These are phyloP conservation scores for Mohoua ochrocephala DNA, from an alignment of 2,113 vertebrate species.

Conservation along the genomic window DNA sequence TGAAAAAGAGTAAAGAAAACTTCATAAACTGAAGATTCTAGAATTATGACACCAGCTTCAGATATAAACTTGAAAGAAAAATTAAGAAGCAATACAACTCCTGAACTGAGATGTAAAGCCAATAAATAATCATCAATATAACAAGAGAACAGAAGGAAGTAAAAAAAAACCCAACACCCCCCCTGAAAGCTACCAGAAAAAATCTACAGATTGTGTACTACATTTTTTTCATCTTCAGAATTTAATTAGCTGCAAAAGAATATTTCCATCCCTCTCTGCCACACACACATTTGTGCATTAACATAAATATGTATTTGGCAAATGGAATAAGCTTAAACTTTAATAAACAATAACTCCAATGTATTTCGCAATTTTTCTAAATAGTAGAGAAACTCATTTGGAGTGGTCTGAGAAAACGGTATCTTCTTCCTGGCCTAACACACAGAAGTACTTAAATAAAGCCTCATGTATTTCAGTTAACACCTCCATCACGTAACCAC, in stretches of 20 bases:
- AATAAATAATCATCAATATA: constrained; percentile 3
- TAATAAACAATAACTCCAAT: background rate
- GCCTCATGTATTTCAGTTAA: background rate
- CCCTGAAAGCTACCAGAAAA: background rate
- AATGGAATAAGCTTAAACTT: background rate
- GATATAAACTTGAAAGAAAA: background rate
- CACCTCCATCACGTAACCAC: background rate
- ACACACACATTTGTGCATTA: background rate
- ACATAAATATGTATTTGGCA: background rate
- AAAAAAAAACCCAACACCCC: background rate
- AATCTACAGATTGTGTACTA: background rate
- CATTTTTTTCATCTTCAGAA: background rate
- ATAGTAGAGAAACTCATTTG: background rate
- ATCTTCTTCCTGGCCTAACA: background rate
- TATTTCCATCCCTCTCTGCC: constrained; percentile 7
- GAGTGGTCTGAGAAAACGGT: background rate
- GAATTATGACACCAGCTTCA: background rate
- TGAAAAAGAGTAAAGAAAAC: background rate
- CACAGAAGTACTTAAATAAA: background rate
- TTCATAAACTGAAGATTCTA: background rate
- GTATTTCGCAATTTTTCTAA: background rate
- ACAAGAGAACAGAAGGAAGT: background rate
- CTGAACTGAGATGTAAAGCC: background rate
- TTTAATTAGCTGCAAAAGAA: constrained; percentile 14
- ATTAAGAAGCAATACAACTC: background rate